phyloP scores from a whole-genome alignment of 2,888 invertebrate species.

The Phlogophora meticulosa region DNA sequence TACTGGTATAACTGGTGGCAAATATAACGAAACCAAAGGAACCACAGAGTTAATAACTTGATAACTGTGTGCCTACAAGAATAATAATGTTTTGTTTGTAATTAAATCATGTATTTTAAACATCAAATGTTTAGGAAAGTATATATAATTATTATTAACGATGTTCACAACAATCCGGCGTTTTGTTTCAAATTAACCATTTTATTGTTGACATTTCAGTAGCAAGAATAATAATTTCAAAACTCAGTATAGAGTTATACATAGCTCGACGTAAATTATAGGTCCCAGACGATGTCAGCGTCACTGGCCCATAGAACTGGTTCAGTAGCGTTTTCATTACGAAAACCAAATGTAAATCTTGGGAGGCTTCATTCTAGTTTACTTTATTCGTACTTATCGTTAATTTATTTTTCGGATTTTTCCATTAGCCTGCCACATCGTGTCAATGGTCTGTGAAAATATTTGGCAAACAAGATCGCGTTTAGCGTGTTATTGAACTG shows the following conservation, averaged over 20 bases:
- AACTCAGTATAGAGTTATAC: too few species aligned
- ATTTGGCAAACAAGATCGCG: conserved; percentile 8
- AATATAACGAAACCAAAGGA: background rate
- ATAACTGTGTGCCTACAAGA: background rate
- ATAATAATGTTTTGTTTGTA: background rate
- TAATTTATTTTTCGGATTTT: conserved; percentile 32
- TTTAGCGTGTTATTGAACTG: background rate
- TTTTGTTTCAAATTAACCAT: background rate
- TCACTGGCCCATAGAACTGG: conserved; percentile 38
- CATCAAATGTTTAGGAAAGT: too few species aligned
- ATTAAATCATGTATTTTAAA: too few species aligned
- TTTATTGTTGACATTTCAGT: background rate
- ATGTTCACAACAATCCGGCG: background rate
- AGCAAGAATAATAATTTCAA: background rate
- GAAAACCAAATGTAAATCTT: conserved; percentile 50
- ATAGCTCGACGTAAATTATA: too few species aligned
- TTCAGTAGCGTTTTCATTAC: conserved; percentile 42
- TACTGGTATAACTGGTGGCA: background rate
- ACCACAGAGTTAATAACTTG: background rate
- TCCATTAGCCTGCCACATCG: conserved; percentile 37
- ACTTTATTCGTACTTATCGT: conserved; percentile 55
- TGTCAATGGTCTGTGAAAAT: conserved; percentile 8
- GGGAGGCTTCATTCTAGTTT: conserved; percentile 62
- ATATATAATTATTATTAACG: conserved; percentile 1
- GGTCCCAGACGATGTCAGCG: background rate